Conservation (phyloP, 2,113 vertebrate species). For the Indicator indicator region DNA sequence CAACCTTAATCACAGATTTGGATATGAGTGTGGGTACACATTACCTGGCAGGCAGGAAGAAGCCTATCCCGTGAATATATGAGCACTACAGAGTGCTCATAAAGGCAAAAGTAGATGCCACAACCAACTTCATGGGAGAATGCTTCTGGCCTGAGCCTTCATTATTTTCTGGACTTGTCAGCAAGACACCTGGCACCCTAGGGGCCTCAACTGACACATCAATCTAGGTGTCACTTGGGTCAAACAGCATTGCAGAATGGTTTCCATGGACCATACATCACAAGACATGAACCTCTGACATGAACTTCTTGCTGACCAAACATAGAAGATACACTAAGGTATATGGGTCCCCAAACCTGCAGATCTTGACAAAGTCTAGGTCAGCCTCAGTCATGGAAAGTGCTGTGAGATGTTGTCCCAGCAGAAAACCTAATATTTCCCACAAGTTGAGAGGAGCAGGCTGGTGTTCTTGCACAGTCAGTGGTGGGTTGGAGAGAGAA, state of each 20-base stretch:
- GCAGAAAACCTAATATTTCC: not conserved
- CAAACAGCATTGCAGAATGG: not conserved
- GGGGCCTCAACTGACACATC: not conserved
- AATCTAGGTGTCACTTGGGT: not conserved
- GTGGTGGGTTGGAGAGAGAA: not conserved
- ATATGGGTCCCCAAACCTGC: not conserved
- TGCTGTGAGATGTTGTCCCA: not conserved
- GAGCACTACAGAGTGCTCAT: not conserved
- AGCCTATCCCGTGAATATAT: not conserved
- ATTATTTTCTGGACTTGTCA: not conserved
- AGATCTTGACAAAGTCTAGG: not conserved
- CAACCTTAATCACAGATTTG: not conserved
- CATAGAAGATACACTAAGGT: not conserved
- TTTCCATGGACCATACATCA: fast-evolving
- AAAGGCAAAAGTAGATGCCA: not conserved
- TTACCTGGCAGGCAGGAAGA: not conserved
- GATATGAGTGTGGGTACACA: not conserved
- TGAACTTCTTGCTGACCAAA: not conserved
- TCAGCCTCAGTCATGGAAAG: not conserved
- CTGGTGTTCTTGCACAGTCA: not conserved
- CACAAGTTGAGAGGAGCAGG: not conserved
- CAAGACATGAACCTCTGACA: not conserved
- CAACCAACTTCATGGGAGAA: not conserved
- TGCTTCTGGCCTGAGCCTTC: not conserved
- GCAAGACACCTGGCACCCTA: not conserved